Evolutionary conservation across 2,888 invertebrate species (phyloP), one percentile per base, ranked within the genome.

Genomic region (Pterostichus niger): DNA sequence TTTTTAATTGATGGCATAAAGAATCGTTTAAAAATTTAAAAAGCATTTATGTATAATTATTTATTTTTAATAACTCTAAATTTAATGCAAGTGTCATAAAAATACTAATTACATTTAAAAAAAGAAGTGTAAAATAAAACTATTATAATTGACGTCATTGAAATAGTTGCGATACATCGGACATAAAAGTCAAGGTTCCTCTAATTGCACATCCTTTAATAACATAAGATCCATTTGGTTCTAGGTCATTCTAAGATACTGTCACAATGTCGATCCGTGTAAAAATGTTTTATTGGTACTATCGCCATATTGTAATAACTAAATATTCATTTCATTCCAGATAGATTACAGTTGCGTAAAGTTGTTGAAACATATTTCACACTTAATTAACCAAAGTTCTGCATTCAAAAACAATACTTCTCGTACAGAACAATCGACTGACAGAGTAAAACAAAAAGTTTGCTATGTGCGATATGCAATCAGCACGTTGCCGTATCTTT

Each of bases 311-410:
- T 24, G 24, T 24, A 24, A 24, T 24, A 24, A 24, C 24, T 24
- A 2, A 24, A 24, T 24, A 24, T 24, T 24, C 24, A 24, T 24
- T 24, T 13, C 13, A 68, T 33, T 13, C 31, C 10, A 79, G 79
- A 64, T 79, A 56, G 64, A 59, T 59, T 31, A 79, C 1, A 40
- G 13, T 79, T 44, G 31, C 46, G 64, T 31, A 79, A 79, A n/a
- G 17, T 33, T 80, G 80, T 68, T 80, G 80, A 80, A 68, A 80
- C 68, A 71, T 80, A 80, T 80, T 80, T 80, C 80, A 80, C 80
- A 80, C 52, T 52, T 80, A 80, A 80, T 80, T 80, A 80, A 54
- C 80, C 49, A 80, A 78, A 80, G 33, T 68, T 33, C 31, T 78
- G 44, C 64, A 64, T 76, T 49, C 54, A 44, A 80, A 80, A 71